A percentile compares a stretch with the other conserved stretches of the same genome.
phyloP scores from a whole-genome alignment of 2,797 vertebrate species.

The Glyptemys insculpta region DNA sequence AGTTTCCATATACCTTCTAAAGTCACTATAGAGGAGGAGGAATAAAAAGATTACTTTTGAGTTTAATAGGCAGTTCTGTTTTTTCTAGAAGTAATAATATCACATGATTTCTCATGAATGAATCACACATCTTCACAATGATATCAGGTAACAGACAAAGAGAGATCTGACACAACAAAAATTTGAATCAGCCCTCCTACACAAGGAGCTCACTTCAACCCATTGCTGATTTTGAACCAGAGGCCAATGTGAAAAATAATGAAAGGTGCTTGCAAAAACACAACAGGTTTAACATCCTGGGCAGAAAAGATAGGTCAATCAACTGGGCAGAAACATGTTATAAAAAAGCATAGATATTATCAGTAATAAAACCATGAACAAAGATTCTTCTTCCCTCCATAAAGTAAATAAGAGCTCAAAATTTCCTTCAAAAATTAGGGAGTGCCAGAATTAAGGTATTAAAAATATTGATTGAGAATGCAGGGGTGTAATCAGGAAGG shows the following conservation, averaged over 20 bases:
- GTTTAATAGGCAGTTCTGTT: not conserved
- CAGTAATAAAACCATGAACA: not conserved
- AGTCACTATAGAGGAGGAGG: not conserved
- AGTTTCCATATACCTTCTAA: not conserved
- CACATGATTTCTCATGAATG: slow-evolving; percentile 20
- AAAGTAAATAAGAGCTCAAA: not conserved
- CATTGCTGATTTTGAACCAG: not conserved
- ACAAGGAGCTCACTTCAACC: not conserved
- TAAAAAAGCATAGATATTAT: not conserved
- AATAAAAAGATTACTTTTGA: not conserved
- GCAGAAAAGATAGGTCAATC: not conserved
- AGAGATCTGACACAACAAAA: not conserved
- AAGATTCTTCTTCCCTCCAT: not conserved
- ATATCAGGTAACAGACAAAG: slow-evolving; percentile 6
- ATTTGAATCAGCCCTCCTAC: slow-evolving; percentile 65
- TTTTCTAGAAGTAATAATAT: not conserved
- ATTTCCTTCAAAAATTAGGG: not conserved
- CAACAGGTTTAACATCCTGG: not conserved
- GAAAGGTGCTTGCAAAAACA: not conserved
- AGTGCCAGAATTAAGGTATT: not conserved
- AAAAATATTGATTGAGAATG: too few relatives aligned
- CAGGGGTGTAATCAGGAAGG: too few relatives aligned
- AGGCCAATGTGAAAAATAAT: not conserved
- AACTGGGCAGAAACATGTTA: not conserved
- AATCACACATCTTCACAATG: slow-evolving; percentile 26